Evolutionary conservation across 1,140 invertebrate species (phyloP).

Genomic region (Apis cerana): DNA sequence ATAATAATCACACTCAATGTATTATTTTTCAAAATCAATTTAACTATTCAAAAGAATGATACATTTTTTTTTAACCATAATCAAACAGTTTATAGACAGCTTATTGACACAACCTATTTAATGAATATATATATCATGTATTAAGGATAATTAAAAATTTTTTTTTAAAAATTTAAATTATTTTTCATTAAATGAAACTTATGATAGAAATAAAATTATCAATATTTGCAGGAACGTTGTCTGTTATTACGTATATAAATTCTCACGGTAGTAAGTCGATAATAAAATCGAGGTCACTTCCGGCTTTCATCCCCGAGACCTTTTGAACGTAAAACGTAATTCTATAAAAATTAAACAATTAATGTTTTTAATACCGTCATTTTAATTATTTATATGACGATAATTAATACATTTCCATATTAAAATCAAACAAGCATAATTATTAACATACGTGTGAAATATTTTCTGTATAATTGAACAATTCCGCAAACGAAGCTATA

Average conservation of each 20-base stretch:
- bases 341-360: not conserved
- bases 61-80: not conserved
- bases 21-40: no score
- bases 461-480: no score
- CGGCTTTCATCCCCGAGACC: slow-evolving; percentile 36
- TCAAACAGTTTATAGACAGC: not conserved
- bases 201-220: not conserved
- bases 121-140: not conserved
- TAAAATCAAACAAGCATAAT: not conserved
- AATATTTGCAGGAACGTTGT: not conserved
- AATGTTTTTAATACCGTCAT: not conserved
- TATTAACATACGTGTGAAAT: not conserved
- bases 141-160: no score
- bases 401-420: no score
- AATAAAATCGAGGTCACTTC: slow-evolving; percentile 48
- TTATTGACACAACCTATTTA: not conserved
- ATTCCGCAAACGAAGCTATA: not conserved
- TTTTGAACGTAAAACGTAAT: slow-evolving; percentile 3
- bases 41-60: no score
- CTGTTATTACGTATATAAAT: not conserved
- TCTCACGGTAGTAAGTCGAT: slow-evolving; percentile 36
- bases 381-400: not conserved
- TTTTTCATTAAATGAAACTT: not conserved
- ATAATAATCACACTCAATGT: no score
- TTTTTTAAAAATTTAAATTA: no score